A percentile compares a stretch with the other conserved stretches of the same genome.
phyloP scores from a whole-genome alignment of 2,797 vertebrate genomes.

The Siniperca obscura region DNA sequence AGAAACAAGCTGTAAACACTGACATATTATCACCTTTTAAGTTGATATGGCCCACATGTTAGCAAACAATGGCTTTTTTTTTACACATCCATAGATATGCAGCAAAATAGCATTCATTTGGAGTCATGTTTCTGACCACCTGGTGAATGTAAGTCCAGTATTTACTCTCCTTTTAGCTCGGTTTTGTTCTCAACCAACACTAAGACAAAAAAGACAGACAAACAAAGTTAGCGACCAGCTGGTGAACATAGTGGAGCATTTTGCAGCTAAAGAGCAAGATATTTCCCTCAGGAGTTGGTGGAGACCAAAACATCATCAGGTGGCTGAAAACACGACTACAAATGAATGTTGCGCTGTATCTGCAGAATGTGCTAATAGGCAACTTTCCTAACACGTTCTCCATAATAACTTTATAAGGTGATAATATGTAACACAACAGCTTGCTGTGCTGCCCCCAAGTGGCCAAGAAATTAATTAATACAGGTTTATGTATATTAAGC shows the following conservation, averaged over 20 bases:
- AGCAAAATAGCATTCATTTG: not conserved
- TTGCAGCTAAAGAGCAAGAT: not conserved
- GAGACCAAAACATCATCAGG: not conserved
- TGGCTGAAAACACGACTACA: not conserved
- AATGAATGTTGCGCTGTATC: not conserved
- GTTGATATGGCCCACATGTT: no score
- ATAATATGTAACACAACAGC: not conserved
- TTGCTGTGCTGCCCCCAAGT: not conserved
- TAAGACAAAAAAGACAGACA: not conserved
- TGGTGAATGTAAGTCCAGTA: not conserved
- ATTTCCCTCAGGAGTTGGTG: not conserved
- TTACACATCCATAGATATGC: not conserved
- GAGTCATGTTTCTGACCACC: not conserved
- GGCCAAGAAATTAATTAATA: not conserved
- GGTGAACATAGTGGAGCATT: not conserved
- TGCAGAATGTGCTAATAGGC: no score
- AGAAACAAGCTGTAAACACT: not conserved
- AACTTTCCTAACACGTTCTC: not conserved
- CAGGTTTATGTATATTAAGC: not conserved
- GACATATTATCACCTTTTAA: not conserved
- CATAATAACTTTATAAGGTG: not conserved
- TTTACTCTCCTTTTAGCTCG: not conserved
- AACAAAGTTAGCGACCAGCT: no score
- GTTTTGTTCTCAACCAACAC: no score
- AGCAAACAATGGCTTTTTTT: not conserved